Conservation (phyloP, 2,113 vertebrate species). For the Abramis brama region DNA sequence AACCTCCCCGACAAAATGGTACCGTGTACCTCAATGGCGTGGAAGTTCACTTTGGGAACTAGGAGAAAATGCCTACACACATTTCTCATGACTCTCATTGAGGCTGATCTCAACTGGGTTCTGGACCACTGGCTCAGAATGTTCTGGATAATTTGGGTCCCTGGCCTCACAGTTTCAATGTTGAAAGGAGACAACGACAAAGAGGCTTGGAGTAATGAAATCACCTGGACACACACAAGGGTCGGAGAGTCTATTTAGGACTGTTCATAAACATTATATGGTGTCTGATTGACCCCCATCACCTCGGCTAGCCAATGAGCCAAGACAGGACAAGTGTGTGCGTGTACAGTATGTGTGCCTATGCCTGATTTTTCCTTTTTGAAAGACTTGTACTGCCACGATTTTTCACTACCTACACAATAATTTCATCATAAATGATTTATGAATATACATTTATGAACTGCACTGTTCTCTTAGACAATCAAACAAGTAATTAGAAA, state of each 20-base stretch:
- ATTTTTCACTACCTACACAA: neutral
- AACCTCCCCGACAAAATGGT: neutral
- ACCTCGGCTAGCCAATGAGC: neutral
- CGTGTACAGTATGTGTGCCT: neutral
- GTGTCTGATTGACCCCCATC: neutral
- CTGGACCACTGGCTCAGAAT: slow-evolving; percentile 15
- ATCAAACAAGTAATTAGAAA: slow-evolving; percentile 36
- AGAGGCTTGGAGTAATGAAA: neutral
- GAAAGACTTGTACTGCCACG: neutral
- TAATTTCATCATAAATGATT: slow-evolving; percentile 28
- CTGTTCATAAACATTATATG: neutral
- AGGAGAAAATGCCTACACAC: neutral
- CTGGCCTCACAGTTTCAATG: neutral
- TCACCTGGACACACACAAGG: slow-evolving; percentile 7
- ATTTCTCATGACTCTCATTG: neutral
- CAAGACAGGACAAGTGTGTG: neutral
- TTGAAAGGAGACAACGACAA: neutral
- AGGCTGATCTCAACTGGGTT: neutral
- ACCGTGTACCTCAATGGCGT: neutral
- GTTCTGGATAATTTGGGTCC: neutral
- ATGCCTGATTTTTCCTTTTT: slow-evolving; percentile 8
- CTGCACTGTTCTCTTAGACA: neutral
- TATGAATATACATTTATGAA: neutral
- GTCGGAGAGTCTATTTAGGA: slow-evolving; percentile 14
- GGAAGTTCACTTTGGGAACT: neutral